These are phyloP conservation scores for Sebastes baramenuke DNA, from an alignment of 2,797 vertebrate genomes.

Conservation along the genomic window DNA sequence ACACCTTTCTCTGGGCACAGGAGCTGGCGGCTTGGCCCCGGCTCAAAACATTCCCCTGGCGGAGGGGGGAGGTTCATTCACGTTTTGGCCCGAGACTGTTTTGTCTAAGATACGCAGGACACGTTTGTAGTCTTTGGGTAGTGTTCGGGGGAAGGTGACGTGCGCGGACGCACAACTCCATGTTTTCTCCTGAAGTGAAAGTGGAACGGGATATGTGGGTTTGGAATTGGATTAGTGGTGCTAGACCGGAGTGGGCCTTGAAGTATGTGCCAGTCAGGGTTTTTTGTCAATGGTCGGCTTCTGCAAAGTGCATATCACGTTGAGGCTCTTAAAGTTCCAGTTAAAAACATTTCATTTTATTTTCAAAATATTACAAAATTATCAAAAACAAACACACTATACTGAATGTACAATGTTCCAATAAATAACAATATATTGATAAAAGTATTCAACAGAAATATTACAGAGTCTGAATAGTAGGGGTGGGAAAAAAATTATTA, in stretches of 20 bases:
- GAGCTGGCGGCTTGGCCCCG: constrained; percentile 74
- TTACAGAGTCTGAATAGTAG: background rate
- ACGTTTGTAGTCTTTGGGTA: constrained; percentile 82
- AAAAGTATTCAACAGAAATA: constrained; percentile 7
- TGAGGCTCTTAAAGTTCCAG: background rate
- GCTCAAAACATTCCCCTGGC: constrained; percentile 66
- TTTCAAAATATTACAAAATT: constrained; percentile 6
- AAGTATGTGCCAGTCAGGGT: constrained; percentile 53
- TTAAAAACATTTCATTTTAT: constrained; percentile 37
- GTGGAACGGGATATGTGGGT: constrained; percentile 41
- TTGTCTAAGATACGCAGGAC: constrained; percentile 77
- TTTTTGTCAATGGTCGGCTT: constrained; percentile 27
- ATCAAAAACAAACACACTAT: constrained; percentile 9
- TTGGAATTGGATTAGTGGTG: constrained; percentile 58
- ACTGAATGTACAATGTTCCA: constrained; percentile 21
- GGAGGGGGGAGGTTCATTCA: constrained; percentile 66
- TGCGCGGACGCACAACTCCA: constrained; percentile 33
- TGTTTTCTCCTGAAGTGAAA: constrained; percentile 35
- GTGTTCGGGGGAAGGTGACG: constrained; percentile 69
- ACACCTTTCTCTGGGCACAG: constrained; percentile 81
- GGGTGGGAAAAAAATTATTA: too few species aligned
- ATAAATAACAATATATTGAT: constrained; percentile 71
- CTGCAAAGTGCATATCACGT: constrained; percentile 5
- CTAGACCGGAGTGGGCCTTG: constrained; percentile 46
- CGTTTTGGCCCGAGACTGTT: constrained; percentile 77